Evolutionary conservation across 2,797 vertebrate genomes (phyloP), one percentile per base, ranked within the genome.

Genomic region (Pygocentrus nattereri): DNA sequence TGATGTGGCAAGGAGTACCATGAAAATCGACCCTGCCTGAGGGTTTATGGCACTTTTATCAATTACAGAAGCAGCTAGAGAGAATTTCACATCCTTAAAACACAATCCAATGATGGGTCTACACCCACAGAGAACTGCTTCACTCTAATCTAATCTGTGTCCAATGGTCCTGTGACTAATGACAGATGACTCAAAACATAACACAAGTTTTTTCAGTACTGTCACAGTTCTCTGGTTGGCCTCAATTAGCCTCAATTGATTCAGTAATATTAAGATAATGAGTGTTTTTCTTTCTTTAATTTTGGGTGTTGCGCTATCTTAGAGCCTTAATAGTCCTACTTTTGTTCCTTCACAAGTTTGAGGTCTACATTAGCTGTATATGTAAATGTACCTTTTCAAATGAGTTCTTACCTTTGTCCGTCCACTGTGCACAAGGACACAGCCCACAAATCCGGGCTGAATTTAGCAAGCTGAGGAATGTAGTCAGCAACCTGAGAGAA

Each of bases 381-480:
- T 5, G 15, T 16, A 2, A 50, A 50, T 3, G 38, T 38, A 38
- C 5, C 34, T 5, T 1, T 38, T 23, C 30, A 52, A 15, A 25
- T 1, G 5, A 25, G 23, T 18, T 30, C 65, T 82, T 88, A 97
- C 96, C 96, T 97, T 88, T 97, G 96, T 84, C 96, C 96, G 88
- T 97, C 96, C 25, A 97, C 95, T 52, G 96, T 97, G 90, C 96
- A 97, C 83, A 97, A 90, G 0, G 96, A 95, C 50, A 96, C 96
- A 11, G 93, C 96, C 96, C 96, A 97, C 82, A 97, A 88, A 86
- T 97, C 95, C 47, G 96, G 96, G 89, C 95, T 96, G 91, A 97
- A 97, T 86, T 95, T 97, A 84, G 96, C 95, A 87, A 97, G 92
- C 12, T 97, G 96, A 80, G 96, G 96, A 93, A 97, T 96, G 90